A percentile compares a stretch with the other conserved stretches of the same genome.
These are phyloP conservation scores for Bradypodion ventrale DNA, from an alignment of 2,797 vertebrate genomes.

Conservation along the genomic window DNA sequence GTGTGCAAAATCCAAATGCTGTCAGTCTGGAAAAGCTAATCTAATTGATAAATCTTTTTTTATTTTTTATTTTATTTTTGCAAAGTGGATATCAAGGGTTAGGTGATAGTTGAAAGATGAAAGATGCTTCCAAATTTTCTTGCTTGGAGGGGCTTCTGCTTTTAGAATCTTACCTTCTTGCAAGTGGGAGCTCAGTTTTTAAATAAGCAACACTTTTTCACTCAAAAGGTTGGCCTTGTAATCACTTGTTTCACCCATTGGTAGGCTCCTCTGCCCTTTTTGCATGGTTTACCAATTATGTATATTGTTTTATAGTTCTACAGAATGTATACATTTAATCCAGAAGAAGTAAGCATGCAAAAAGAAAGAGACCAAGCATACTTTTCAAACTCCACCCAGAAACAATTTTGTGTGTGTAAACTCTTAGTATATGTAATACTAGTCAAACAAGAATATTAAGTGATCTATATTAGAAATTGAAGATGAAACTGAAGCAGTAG, in stretches of 20 bases:
- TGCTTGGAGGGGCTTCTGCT: neutral
- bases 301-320: neutral
- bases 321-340: neutral
- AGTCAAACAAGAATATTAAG: neutral
- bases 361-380: neutral
- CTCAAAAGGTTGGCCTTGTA: neutral
- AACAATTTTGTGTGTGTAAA: neutral
- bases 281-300: neutral
- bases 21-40: neutral
- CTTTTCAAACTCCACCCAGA: neutral
- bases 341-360: neutral
- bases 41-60: neutral
- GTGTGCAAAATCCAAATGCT: conserved; percentile 8
- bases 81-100: conserved; percentile 7
- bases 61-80: neutral
- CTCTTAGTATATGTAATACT: neutral
- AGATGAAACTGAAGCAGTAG: neutral
- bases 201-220: neutral
- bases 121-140: neutral
- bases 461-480: neutral
- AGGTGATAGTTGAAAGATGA: neutral
- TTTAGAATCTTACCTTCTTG: neutral
- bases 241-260: neutral
- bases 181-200: neutral
- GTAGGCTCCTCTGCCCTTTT: neutral